These are phyloP conservation scores for rabbit (Oryctolagus cuniculus) DNA, from an alignment of 2,113 vertebrate genomes.

Conservation along the genomic window DNA sequence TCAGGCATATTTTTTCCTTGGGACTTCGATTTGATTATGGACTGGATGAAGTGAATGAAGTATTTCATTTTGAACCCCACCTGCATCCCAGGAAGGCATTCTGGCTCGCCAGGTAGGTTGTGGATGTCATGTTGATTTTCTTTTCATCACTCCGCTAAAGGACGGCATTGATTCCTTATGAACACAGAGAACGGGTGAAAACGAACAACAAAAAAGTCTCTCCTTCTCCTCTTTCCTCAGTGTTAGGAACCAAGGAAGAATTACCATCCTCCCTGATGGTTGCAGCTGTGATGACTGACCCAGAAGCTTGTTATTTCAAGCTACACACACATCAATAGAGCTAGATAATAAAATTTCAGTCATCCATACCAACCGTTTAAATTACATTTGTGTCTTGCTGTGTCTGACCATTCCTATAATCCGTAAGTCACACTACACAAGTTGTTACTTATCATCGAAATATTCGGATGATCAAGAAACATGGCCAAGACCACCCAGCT, in stretches of 20 bases:
- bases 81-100: conserved; percentile 37
- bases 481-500: neutral
- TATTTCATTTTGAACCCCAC: conserved; percentile 68
- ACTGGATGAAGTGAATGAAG: conserved; percentile 65
- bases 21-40: conserved; percentile 76
- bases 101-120: conserved; percentile 68
- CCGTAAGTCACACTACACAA: neutral
- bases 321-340: neutral
- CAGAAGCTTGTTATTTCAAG: neutral
- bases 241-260: neutral
- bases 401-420: neutral
- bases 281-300: neutral
- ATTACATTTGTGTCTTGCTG: neutral
- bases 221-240: neutral
- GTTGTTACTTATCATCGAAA: neutral
- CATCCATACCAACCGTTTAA: neutral
- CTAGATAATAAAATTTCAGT: neutral
- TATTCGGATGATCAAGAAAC: neutral
- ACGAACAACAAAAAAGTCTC: neutral
- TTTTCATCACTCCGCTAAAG: conserved; percentile 65
- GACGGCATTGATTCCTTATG: conserved; percentile 56
- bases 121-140: conserved; percentile 72
- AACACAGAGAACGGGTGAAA: conserved; percentile 1
- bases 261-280: neutral
- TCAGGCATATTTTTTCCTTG: conserved; percentile 62